Percentiles rank a stretch among this genome's conserved stretches.
Conservation (phyloP, 2,797 vertebrate genomes). For the Chelon auratus region DNA sequence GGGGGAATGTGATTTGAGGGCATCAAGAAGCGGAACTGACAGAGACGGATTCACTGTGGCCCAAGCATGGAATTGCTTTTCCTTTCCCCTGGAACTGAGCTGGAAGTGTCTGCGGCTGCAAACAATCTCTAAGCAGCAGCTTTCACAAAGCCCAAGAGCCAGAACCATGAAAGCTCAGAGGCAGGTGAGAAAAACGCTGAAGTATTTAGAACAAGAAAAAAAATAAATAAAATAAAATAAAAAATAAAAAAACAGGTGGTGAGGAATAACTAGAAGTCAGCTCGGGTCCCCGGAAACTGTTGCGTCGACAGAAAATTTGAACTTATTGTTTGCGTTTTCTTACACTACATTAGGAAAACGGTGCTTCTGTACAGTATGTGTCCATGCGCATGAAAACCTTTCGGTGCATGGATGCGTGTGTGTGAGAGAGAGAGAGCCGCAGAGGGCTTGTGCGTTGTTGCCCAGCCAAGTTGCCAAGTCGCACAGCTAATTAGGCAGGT, state of each 20-base stretch:
- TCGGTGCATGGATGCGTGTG: background rate
- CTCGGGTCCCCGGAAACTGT: conserved; percentile 35
- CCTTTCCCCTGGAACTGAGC: conserved; percentile 83
- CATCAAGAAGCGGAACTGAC: conserved; percentile 84
- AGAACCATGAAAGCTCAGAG: conserved; percentile 65
- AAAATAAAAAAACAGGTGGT: conserved; percentile 39
- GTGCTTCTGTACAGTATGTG: background rate
- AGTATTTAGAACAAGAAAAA: conserved; percentile 58
- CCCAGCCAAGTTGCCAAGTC: conserved; percentile 15
- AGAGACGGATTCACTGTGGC: conserved; percentile 86
- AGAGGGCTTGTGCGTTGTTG: conserved; percentile 14
- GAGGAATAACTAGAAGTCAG: conserved; percentile 46
- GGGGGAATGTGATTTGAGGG: conserved; percentile 82
- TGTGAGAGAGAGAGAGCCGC: conserved; percentile 1
- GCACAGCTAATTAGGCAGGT: conserved; percentile 56
- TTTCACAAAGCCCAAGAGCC: conserved; percentile 74
- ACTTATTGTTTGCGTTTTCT: conserved; percentile 13
- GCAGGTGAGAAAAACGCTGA: conserved; percentile 69
- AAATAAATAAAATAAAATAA: background rate
- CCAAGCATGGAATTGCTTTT: conserved; percentile 88
- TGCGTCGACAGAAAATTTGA: conserved; percentile 40
- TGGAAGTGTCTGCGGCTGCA: conserved; percentile 80
- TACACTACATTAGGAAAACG: background rate
- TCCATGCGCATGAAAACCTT: background rate
- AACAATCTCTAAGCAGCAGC: conserved; percentile 83